Conservation (phyloP, 2,888 invertebrate genomes). For the Dexiosoma caninum region DNA sequence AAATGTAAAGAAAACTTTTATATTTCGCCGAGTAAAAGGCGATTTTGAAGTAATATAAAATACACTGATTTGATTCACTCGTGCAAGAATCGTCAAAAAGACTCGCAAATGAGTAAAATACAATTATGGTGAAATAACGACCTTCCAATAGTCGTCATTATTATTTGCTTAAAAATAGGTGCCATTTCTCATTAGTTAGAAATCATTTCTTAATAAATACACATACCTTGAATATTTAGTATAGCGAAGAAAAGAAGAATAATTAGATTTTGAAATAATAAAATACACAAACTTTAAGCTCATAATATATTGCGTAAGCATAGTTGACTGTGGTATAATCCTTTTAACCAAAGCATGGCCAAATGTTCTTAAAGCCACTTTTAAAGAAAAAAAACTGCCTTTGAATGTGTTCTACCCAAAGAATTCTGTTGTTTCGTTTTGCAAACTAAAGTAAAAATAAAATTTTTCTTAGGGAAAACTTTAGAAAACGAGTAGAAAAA, state of each 20-base stretch:
- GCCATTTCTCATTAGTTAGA: too few relatives aligned
- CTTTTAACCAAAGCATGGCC: constrained; percentile 52
- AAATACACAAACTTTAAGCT: constrained; percentile 41
- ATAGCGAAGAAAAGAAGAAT: too few relatives aligned
- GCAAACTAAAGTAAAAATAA: constrained; percentile 53
- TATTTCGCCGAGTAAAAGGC: too few relatives aligned
- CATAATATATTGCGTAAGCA: constrained; percentile 64
- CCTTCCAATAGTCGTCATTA: too few relatives aligned
- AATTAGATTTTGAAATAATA: constrained; percentile 1
- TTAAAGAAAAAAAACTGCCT: neutral
- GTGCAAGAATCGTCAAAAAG: too few relatives aligned
- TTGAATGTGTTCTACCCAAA: constrained; percentile 6
- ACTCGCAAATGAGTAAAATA: too few relatives aligned
- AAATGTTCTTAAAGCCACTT: constrained; percentile 37
- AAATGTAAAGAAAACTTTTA: too few relatives aligned
- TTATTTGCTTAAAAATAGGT: too few relatives aligned
- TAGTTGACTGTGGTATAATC: constrained; percentile 57
- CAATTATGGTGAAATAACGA: too few relatives aligned
- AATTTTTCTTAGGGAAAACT: constrained; percentile 35
- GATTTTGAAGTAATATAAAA: too few relatives aligned
- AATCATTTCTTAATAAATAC: too few relatives aligned
- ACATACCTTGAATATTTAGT: neutral
- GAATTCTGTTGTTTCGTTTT: constrained; percentile 37
- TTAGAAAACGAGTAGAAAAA: constrained; percentile 31
- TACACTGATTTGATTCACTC: too few relatives aligned